Evolutionary conservation across 1,140 invertebrate species (phyloP), one percentile per base, ranked within the genome.

Genomic region (Proctacanthus coquilletti): DNA sequence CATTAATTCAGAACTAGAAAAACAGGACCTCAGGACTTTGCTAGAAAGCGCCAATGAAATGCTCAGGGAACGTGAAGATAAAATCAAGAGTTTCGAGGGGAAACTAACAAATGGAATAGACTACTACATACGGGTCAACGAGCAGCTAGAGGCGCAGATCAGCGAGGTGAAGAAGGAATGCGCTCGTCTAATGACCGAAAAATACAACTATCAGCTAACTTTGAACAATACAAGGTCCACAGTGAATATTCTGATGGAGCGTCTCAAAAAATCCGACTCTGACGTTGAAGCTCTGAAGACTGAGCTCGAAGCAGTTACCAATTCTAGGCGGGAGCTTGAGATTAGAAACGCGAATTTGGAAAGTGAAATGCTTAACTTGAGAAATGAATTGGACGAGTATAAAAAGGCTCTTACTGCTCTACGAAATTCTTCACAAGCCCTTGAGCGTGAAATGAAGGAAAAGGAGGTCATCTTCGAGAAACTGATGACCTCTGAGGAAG

Each of bases 231-330:
- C 59, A 3, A 59, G 63, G 5, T 52, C 56, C 37, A 67, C 64
- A 2, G 61, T 68, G 5, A 63, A 67, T 39, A 63, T 66, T 8
- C 46, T 68, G 3, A 66, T 61, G 50, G 64, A 60, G 34, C 53
- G 66, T 15, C 45, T 69, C 2, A 57, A 66, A 42, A 54, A 64
- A 35, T 67, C 65, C 13, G 65, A 69, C 44, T 50, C 55, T 21
- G 66, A 68, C 45, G 66, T 69, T n/a, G 65, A 66, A 46, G 63
- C 64, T 20, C 49, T 63, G 31, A 65, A 65, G 39, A 46, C 52
- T n/a, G 66, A 68, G 46, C 43, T 66, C 19, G 54, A 57, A 34
- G 50, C 51, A 1, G 49, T 60, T 29, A 62, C 66, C 46, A 35
- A 52, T 43, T 55, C 58, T 32, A 58, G 66, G 39, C 49, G 62